A percentile compares a stretch with the other conserved stretches of the same genome.
These are phyloP conservation scores for Caenorhabditis sp. DNA, from an alignment of 2,888 invertebrate species.

Conservation along the genomic window DNA sequence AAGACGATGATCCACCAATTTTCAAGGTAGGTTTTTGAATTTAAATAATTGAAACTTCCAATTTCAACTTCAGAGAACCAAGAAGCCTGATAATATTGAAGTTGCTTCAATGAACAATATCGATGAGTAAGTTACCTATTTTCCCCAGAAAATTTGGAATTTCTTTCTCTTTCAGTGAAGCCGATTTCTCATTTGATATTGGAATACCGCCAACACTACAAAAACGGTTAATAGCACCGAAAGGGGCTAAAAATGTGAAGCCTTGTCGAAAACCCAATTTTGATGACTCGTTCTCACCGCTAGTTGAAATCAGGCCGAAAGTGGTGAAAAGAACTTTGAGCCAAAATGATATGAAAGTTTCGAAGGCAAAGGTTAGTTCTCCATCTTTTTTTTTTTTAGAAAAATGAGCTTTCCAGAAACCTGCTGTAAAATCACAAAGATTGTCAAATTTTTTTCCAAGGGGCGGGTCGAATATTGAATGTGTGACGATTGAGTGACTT, in stretches of 20 bases:
- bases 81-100: constrained; percentile 2
- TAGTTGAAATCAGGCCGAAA: background rate
- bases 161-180: background rate
- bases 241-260: constrained; percentile 7
- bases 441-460: constrained; percentile 23
- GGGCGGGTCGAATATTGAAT: background rate
- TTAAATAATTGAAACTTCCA: background rate
- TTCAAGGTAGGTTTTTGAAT: background rate
- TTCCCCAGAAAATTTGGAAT: background rate
- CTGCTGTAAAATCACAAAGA: constrained; percentile 9
- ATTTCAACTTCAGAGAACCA: no score
- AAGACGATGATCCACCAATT: constrained; percentile 10
- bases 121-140: constrained; percentile 21
- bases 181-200: constrained; percentile 34
- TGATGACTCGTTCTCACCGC: background rate
- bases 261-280: constrained; percentile 15
- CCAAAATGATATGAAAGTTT: background rate
- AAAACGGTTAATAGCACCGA: constrained; percentile 2
- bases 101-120: background rate
- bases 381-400: background rate
- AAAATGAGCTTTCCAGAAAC: background rate
- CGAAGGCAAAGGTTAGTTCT: background rate
- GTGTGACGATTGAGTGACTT: constrained; percentile 6
- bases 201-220: constrained; percentile 16
- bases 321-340: background rate